Base-by-base conservation (phyloP, 2,888 invertebrate species). In the Gibbula magus region DNA sequence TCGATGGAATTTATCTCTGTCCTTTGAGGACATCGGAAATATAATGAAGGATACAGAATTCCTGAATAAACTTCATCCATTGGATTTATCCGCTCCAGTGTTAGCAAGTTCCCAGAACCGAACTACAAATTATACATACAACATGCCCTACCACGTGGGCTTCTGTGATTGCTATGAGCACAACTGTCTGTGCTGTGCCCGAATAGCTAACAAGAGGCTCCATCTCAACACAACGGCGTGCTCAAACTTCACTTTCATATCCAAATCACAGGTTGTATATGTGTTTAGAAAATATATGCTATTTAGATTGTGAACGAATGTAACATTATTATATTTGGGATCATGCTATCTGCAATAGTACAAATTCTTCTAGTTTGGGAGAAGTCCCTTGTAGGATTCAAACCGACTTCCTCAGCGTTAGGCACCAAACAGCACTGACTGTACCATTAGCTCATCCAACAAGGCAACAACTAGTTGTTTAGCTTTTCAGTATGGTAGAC, bases 21-120 rank as follows among this genome's bases (percentile, higher is more conserved):
- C 89, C 0, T 81, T 90, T 80, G 87, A 88, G 53, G 89, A 89
- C 77, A 88, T 90, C 29, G 88, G 87, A 2, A 85, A 88, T 75
- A 87, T 90, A 32, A 88, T 90, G 88, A 89, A 89, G 79, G 89
- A 90, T 67, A 90, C 90, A 35, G 80, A 88, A 74, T 88, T 88
- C 78, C 80, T 90, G 45, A 87, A 88, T 79, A 87, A 88, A 77
- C 83, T 88, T 45, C 88, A 83, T 39, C 85, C 85, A 10, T 54
- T 85, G 18, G 82, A 85, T 66, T 70, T 85, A 51, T 77, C 77
- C 25, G 82, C 82, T 13, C 85, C 85, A 13, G 81, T 82, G 32
- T 70, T 85, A 54, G 35, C 80, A 0, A 85, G 85, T 29, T 78
- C 81, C 2, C 75, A 77, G 20, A 85, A 85, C 66, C 45, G 83